Percentiles rank a stretch among this genome's conserved stretches.
phyloP scores from a whole-genome alignment of 1,140 invertebrate species.

The Sinonovacula constricta region DNA sequence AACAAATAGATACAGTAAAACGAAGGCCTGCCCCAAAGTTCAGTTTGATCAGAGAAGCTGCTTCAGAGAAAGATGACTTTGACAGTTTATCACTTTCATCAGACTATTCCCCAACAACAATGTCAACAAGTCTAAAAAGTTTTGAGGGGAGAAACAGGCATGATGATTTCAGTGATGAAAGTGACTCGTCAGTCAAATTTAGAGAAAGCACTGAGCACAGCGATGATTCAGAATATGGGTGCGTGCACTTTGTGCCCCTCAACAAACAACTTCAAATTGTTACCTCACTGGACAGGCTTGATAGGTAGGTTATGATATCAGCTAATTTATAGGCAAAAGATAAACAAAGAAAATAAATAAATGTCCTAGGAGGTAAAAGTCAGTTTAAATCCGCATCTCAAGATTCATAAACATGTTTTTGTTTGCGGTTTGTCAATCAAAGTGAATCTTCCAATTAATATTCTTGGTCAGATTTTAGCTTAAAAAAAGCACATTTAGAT shows the following conservation, averaged over 20 bases:
- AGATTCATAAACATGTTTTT: too few species aligned
- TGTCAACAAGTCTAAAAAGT: conserved; percentile 60
- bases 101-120: conserved; percentile 64
- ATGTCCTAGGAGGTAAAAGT: too few species aligned
- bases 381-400: too few species aligned
- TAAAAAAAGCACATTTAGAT: too few species aligned
- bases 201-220: conserved; percentile 63
- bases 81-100: conserved; percentile 64
- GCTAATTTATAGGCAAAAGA: too few species aligned
- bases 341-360: too few species aligned
- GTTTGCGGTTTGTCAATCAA: too few species aligned
- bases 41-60: conserved; percentile 44
- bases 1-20: background rate
- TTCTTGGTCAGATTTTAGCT: too few species aligned
- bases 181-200: conserved; percentile 56
- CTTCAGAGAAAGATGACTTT: conserved; percentile 60
- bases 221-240: conserved; percentile 63
- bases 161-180: conserved; percentile 71
- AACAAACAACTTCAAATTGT: conserved; percentile 70
- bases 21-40: conserved; percentile 43
- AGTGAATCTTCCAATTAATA: too few species aligned
- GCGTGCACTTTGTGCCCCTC: conserved; percentile 58
- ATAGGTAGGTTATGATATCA: conserved; percentile 53
- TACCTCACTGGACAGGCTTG: conserved; percentile 63
- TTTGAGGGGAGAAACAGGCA: conserved; percentile 60